phyloP scores from a whole-genome alignment of 2,797 vertebrate genomes.

The Urocyon cinereoargenteus region DNA sequence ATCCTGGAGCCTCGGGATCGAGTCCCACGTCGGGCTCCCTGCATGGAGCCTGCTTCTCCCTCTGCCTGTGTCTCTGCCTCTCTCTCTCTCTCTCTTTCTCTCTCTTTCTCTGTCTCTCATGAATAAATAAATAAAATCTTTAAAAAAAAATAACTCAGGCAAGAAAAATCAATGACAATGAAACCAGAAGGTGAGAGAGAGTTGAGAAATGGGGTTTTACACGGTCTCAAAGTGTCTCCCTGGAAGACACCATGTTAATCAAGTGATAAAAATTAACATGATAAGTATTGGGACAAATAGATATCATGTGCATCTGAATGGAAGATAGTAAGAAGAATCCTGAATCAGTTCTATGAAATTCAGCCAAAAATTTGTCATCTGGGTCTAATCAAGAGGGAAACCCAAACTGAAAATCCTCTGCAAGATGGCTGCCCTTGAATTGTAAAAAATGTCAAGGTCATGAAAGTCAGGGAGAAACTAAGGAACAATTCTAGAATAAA shows the following conservation, averaged over 20 bases:
- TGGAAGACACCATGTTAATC: not conserved
- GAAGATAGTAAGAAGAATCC: not conserved
- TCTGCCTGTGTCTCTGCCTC: no score
- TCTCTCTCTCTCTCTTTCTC: no score
- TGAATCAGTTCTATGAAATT: not conserved
- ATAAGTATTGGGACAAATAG: not conserved
- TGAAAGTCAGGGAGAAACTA: not conserved
- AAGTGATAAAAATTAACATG: not conserved
- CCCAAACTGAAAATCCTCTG: not conserved
- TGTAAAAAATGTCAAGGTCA: not conserved
- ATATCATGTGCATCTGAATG: not conserved
- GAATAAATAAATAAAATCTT: no score
- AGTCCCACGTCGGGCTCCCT: no score
- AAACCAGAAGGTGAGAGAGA: constrained; percentile 7
- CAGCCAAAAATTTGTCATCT: not conserved
- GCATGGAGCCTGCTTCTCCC: no score
- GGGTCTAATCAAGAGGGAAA: constrained; percentile 41
- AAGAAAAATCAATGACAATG: constrained; percentile 56
- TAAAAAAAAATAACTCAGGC: constrained; percentile 32
- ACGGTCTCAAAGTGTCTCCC: not conserved
- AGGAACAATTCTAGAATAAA: not conserved
- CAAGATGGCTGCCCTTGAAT: constrained; percentile 11
- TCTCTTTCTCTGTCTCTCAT: no score
- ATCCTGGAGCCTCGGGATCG: no score
- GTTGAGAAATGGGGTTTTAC: constrained; percentile 20